Conservation (phyloP, 2,888 invertebrate species). For the Lamellibrachia columna region DNA sequence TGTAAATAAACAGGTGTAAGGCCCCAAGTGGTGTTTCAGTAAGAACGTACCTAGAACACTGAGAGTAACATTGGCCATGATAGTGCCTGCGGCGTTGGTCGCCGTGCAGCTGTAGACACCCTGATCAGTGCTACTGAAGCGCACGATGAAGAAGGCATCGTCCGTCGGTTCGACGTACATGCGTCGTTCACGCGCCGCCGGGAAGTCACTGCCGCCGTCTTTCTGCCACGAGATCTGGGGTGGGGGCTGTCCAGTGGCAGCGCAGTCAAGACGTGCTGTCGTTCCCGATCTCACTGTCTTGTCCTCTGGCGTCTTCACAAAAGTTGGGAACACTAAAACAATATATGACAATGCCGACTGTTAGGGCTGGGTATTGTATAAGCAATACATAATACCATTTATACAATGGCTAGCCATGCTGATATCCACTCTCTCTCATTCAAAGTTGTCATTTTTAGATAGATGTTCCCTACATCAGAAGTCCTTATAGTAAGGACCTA, state of each 20-base stretch:
- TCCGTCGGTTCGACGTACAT: slow-evolving; percentile 93
- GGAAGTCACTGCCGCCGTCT: slow-evolving; percentile 74
- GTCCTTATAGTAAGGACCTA: too few species aligned
- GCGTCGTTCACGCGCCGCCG: slow-evolving; percentile 90
- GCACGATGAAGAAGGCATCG: slow-evolving; percentile 91
- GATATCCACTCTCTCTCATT: too few species aligned
- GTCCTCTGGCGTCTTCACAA: slow-evolving; percentile 84
- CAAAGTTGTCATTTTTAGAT: too few species aligned
- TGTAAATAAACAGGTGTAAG: background rate
- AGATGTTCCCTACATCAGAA: too few species aligned
- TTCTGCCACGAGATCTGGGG: slow-evolving; percentile 71
- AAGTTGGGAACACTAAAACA: slow-evolving; percentile 81
- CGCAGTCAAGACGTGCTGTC: slow-evolving; percentile 88
- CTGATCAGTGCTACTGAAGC: slow-evolving; percentile 87
- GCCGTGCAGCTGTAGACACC: slow-evolving; percentile 95
- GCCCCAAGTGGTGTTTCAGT: background rate
- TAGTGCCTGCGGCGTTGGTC: slow-evolving; percentile 86
- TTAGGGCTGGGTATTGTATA: background rate
- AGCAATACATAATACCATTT: background rate
- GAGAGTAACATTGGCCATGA: slow-evolving; percentile 86
- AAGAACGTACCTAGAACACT: slow-evolving; percentile 73
- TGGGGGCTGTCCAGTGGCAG: slow-evolving; percentile 86
- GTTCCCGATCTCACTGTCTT: slow-evolving; percentile 85
- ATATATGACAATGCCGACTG: background rate
- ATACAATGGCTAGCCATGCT: too few species aligned